phyloP scores from a whole-genome alignment of 2,113 vertebrate species.

The Nothoprocta pentlandii region DNA sequence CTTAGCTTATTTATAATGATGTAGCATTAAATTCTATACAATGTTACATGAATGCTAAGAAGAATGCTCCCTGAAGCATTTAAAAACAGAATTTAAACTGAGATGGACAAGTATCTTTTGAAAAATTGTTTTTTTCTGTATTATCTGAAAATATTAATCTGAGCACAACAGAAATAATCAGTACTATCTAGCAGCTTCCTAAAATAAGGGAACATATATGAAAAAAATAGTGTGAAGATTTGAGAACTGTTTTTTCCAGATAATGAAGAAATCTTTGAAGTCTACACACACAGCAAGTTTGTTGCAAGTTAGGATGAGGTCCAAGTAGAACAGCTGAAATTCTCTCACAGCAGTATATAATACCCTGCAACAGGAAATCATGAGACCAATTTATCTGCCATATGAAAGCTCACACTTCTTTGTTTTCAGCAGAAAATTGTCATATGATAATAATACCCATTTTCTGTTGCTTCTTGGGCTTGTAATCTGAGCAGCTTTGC shows the following conservation, averaged over 20 bases:
- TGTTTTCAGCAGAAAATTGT: slow-evolving; percentile 22
- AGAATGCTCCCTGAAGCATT: neutral
- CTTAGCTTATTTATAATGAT: neutral
- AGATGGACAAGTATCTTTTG: neutral
- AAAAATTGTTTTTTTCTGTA: neutral
- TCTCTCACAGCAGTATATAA: neutral
- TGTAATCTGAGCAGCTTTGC: slow-evolving; percentile 2
- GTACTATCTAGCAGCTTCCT: neutral
- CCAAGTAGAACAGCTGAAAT: neutral
- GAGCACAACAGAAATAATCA: neutral
- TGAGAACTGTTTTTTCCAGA: neutral
- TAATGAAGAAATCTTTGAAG: neutral
- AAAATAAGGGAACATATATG: neutral
- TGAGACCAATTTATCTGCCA: neutral
- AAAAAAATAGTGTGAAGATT: neutral
- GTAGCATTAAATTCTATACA: neutral
- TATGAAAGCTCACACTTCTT: neutral
- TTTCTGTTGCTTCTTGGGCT: neutral
- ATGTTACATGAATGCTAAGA: neutral
- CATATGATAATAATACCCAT: neutral
- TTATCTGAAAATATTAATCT: neutral
- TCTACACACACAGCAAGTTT: neutral
- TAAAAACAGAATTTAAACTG: neutral
- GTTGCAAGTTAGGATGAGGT: neutral
- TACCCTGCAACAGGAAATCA: slow-evolving; percentile 7